These are phyloP conservation scores for Pemphredon lugubris DNA, from an alignment of 2,888 invertebrate species.

Conservation along the genomic window DNA sequence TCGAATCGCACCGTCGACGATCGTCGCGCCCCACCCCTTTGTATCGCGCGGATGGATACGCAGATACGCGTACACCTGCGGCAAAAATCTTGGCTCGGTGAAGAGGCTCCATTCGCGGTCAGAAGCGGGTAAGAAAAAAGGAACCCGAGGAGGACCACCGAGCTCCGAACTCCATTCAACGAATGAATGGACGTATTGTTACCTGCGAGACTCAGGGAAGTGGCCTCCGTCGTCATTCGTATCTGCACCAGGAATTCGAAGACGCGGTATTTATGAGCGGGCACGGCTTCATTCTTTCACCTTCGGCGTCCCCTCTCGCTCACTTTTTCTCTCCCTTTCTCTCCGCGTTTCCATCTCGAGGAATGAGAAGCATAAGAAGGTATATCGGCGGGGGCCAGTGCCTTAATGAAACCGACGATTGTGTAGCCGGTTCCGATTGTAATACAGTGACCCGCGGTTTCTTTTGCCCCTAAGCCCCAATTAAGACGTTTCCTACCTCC, in stretches of 20 bases:
- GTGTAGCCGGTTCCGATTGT: conserved; percentile 57
- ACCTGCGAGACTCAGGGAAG: conserved; percentile 60
- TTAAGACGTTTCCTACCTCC: conserved; percentile 69
- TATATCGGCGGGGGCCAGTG: conserved; percentile 3
- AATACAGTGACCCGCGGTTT: conserved; percentile 70
- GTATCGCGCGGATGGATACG: not conserved
- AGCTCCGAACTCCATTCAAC: conserved; percentile 58
- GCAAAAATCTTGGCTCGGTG: conserved; percentile 26
- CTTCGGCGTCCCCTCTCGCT: conserved; percentile 7
- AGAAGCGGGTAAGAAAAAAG: conserved; percentile 19
- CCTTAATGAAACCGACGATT: conserved; percentile 59
- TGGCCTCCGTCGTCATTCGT: conserved; percentile 26
- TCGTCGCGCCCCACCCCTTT: too few species aligned
- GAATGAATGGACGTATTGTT: conserved; percentile 71
- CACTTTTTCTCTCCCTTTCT: not conserved
- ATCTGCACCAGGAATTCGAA: conserved; percentile 49
- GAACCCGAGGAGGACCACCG: conserved; percentile 14
- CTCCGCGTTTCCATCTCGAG: not conserved
- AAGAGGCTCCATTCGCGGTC: conserved; percentile 1
- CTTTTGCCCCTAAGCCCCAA: conserved; percentile 72
- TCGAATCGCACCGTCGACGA: too few species aligned
- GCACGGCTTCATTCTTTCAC: conserved; percentile 38
- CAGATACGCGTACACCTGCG: conserved; percentile 39
- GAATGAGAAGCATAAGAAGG: not conserved
- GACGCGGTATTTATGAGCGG: conserved; percentile 59